These are phyloP conservation scores for Eulemur mongoz DNA, from an alignment of 2,797 vertebrate genomes.

Conservation along the genomic window DNA sequence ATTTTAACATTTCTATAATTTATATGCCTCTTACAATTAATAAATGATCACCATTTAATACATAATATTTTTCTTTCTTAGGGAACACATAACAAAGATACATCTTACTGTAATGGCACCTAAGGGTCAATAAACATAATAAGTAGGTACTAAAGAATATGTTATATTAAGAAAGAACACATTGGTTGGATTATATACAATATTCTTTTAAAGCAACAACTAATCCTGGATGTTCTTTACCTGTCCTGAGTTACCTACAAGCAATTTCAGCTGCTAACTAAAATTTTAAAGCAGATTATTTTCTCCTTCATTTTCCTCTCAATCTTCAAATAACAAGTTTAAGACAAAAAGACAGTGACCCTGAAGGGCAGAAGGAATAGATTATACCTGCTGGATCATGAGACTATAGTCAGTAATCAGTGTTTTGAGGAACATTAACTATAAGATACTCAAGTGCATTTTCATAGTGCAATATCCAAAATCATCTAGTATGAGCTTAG, in stretches of 20 bases:
- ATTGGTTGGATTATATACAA: neutral
- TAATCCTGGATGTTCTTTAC: neutral
- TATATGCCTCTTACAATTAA: neutral
- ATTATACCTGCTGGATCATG: neutral
- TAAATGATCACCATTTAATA: neutral
- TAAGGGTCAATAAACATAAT: neutral
- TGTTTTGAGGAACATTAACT: neutral
- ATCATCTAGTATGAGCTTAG: neutral
- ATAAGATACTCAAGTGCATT: neutral
- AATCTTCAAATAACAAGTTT: neutral
- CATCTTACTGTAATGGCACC: neutral
- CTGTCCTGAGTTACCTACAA: neutral
- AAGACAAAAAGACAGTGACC: neutral
- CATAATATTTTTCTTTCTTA: neutral
- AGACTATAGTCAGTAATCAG: neutral
- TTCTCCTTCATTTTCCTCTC: neutral
- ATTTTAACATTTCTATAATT: neutral
- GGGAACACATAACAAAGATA: neutral
- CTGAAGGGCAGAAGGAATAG: neutral
- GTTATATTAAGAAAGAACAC: neutral
- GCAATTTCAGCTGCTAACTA: neutral
- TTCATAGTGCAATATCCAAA: neutral
- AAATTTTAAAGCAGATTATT: neutral
- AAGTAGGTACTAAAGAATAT: neutral
- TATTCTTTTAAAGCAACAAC: neutral